Evolutionary conservation across 37 sponge, comb jelly and placozoan species (phyloP).

Genomic region (Cliona cf. orientalis): DNA sequence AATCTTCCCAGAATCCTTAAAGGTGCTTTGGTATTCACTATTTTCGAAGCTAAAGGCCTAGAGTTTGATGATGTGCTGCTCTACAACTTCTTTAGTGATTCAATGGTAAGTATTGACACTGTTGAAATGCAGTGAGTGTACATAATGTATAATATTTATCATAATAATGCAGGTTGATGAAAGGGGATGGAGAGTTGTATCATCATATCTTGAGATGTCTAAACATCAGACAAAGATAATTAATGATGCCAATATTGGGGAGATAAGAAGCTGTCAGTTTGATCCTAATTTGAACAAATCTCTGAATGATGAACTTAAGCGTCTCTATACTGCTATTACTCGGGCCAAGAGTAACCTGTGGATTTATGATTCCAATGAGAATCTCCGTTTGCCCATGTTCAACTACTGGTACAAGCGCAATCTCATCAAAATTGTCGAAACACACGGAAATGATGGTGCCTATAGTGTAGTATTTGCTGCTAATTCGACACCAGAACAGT

Average conservation of each 20-base stretch:
- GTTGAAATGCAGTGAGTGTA: not conserved
- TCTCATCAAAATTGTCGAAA: conserved; percentile 12
- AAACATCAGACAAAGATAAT: not conserved
- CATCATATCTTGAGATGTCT: not conserved
- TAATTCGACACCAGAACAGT: conserved; percentile 50
- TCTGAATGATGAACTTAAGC: conserved; percentile 71
- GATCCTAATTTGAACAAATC: conserved; percentile 43
- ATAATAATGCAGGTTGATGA: conserved; percentile 28
- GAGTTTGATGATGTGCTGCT: conserved; percentile 90
- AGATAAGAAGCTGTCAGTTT: conserved; percentile 41
- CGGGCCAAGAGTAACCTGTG: conserved; percentile 66
- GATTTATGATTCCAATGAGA: conserved; percentile 62
- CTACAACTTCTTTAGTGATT: conserved; percentile 84
- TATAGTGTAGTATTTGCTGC: conserved; percentile 1
- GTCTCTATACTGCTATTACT: conserved; percentile 79
- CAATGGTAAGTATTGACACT: conserved; percentile 36
- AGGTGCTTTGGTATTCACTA: conserved; percentile 53
- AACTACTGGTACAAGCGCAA: conserved; percentile 19
- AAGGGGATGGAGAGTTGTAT: conserved; percentile 62
- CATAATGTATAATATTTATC: not conserved
- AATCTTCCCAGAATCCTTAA: conserved; percentile 36
- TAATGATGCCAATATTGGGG: not conserved
- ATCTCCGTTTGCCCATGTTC: conserved; percentile 16
- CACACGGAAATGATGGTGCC: not conserved
- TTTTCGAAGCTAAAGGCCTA: conserved; percentile 80